Evolutionary conservation across 2,113 vertebrate genomes (phyloP).

Genomic region (Phocoena phocoena): DNA sequence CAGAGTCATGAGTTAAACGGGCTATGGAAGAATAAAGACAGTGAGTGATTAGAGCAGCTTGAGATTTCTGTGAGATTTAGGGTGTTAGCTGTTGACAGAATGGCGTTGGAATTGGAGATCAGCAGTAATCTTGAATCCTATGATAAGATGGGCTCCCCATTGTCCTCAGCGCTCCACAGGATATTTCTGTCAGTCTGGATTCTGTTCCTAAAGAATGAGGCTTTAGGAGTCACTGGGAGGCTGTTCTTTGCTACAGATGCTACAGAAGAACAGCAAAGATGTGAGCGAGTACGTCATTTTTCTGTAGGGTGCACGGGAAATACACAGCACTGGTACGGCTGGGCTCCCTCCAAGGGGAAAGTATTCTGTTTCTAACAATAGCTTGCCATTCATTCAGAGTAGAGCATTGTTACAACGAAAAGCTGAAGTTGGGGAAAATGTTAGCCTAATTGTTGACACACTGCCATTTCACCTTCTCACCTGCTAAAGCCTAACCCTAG

Average conservation of each 20-base stretch:
- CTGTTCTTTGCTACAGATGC: not conserved
- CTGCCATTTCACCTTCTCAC: constrained; percentile 58
- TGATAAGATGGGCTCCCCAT: not conserved
- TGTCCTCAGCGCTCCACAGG: not conserved
- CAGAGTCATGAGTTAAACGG: not conserved
- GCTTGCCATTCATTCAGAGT: not conserved
- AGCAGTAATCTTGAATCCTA: not conserved
- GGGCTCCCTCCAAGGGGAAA: not conserved
- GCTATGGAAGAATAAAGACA: not conserved
- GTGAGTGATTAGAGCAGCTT: not conserved
- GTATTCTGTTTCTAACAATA: constrained; percentile 20
- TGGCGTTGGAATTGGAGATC: not conserved
- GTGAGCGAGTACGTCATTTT: not conserved
- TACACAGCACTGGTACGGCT: not conserved
- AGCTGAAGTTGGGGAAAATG: constrained; percentile 47
- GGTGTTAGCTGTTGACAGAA: constrained; percentile 33
- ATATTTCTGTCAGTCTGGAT: not conserved
- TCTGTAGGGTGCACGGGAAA: constrained; percentile 18
- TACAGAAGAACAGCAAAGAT: not conserved
- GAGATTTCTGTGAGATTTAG: constrained; percentile 41
- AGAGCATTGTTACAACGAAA: constrained; percentile 25
- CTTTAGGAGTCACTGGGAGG: not conserved
- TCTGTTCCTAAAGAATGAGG: not conserved
- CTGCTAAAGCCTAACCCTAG: constrained; percentile 55
- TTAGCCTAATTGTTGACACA: constrained; percentile 70